These are phyloP conservation scores for Microplitis mediator DNA, from an alignment of 1,140 invertebrate species.

Conservation along the genomic window DNA sequence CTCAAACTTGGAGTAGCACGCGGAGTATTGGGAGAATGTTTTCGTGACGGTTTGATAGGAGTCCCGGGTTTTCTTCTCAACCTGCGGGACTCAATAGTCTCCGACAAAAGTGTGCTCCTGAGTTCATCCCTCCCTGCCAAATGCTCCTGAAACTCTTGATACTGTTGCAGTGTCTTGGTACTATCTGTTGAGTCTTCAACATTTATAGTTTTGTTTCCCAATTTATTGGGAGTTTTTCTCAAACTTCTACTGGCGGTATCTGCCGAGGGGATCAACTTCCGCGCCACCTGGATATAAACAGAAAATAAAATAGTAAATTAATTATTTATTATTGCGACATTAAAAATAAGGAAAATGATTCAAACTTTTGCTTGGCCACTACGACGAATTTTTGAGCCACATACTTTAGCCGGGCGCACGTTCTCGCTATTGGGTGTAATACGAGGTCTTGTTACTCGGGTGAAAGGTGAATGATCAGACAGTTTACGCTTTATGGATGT, in stretches of 20 bases:
- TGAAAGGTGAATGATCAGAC: slow-evolving; percentile 44
- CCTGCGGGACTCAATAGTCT: slow-evolving; percentile 27
- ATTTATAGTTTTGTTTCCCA: not conserved
- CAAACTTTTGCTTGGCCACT: slow-evolving; percentile 39
- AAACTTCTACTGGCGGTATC: not conserved
- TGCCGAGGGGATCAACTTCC: not conserved
- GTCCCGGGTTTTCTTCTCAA: slow-evolving; percentile 50
- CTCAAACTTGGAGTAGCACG: too few relatives aligned
- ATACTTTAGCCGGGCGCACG: slow-evolving; percentile 31
- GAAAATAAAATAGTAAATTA: slow-evolving; percentile 1
- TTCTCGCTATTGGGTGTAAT: slow-evolving; percentile 37
- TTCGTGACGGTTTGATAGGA: slow-evolving; percentile 51
- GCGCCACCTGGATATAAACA: not conserved
- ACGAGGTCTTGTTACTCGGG: slow-evolving; percentile 34
- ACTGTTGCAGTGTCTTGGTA: slow-evolving; percentile 33
- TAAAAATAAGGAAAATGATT: not conserved
- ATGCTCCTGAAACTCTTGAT: slow-evolving; percentile 56
- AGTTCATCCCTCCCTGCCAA: slow-evolving; percentile 48
- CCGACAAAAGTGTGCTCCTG: slow-evolving; percentile 51
- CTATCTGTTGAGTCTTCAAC: not conserved
- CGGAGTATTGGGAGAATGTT: slow-evolving; percentile 28
- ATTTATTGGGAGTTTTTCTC: not conserved
- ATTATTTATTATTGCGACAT: not conserved
- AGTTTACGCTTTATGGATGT: slow-evolving; percentile 48
- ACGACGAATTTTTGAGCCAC: slow-evolving; percentile 40